Percentiles rank a stretch among this genome's conserved stretches.
These are phyloP conservation scores for Orthochromis indermauri DNA, from an alignment of 2,113 vertebrate species.

Conservation along the genomic window DNA sequence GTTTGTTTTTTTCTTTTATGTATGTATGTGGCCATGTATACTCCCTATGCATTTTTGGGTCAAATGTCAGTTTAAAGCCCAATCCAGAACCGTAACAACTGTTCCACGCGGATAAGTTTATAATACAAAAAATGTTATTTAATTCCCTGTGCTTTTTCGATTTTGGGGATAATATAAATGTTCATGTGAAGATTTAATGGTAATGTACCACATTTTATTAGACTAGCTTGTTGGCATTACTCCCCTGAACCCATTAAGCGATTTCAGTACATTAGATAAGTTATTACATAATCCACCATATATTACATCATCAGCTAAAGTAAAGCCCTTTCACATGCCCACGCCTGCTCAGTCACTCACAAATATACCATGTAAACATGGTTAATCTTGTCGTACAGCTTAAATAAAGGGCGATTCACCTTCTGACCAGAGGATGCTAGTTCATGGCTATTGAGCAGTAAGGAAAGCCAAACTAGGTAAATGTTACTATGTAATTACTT, in stretches of 20 bases:
- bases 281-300: background rate
- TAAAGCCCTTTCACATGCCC: background rate
- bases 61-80: constrained; percentile 44
- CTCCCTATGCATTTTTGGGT: constrained; percentile 51
- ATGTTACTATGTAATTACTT: background rate
- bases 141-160: background rate
- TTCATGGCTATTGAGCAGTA: background rate
- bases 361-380: background rate
- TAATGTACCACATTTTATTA: background rate
- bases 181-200: background rate
- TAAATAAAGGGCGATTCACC: background rate
- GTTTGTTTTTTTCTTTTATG: constrained; percentile 1
- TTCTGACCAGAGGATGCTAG: background rate
- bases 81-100: constrained; percentile 17
- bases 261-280: background rate
- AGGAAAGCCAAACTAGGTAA: background rate
- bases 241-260: background rate
- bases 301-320: background rate
- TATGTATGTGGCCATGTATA: constrained; percentile 62
- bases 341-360: background rate
- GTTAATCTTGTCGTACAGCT: background rate
- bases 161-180: background rate
- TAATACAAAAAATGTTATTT: background rate
- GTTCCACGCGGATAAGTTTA: background rate
- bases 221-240: background rate